Evolutionary conservation across 2,113 vertebrate species (phyloP).

Genomic region (Toxotes jaculatrix): DNA sequence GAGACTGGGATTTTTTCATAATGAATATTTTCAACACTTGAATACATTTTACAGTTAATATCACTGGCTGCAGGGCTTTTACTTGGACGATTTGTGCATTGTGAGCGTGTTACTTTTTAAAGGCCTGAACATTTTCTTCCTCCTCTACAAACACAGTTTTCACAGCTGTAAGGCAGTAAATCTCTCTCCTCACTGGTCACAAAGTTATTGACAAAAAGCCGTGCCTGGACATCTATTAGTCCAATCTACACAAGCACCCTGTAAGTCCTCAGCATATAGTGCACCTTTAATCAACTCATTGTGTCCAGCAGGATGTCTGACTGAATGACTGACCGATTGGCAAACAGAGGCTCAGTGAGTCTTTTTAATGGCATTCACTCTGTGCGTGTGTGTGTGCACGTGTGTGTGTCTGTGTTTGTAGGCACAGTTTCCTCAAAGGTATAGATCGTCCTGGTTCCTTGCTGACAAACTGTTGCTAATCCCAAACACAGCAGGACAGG

Average conservation of each 20-base stretch:
- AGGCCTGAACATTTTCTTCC: neutral
- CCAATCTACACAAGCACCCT: conserved; percentile 51
- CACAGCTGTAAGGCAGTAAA: conserved; percentile 1
- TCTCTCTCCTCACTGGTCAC: conserved; percentile 36
- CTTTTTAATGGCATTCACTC: conserved; percentile 10
- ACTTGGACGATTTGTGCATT: neutral
- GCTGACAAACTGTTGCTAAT: conserved; percentile 60
- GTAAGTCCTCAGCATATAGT: conserved; percentile 48
- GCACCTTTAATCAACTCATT: conserved; percentile 62
- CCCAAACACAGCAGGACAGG: conserved; percentile 63
- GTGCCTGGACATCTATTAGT: conserved; percentile 58
- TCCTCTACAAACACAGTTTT: neutral
- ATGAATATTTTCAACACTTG: neutral
- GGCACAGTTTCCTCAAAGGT: conserved; percentile 10
- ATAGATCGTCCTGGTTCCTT: conserved; percentile 53
- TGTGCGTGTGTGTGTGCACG: conserved; percentile 24
- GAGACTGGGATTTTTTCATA: neutral
- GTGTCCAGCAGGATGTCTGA: conserved; percentile 20
- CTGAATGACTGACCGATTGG: conserved; percentile 8
- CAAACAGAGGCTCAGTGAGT: conserved; percentile 18
- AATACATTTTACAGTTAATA: too few species aligned
- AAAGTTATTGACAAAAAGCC: conserved; percentile 54
- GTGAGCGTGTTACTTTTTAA: neutral
- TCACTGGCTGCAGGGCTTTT: neutral
- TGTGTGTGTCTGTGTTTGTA: conserved; percentile 5